Conservation (phyloP, 2,113 vertebrate species). For the Piaya cayana region DNA sequence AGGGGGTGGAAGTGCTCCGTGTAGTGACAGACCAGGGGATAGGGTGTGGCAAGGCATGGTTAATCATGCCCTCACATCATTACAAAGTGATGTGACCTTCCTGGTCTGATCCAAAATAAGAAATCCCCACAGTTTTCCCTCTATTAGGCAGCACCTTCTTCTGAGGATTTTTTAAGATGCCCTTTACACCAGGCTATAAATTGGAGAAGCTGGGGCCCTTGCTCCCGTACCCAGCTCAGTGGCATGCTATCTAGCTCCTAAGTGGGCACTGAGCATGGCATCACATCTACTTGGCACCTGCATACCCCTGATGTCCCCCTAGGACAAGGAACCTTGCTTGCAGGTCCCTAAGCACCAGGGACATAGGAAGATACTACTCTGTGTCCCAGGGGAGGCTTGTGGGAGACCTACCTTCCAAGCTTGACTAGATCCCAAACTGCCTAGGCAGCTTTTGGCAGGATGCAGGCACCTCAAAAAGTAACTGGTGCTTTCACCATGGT, state of each 20-base stretch:
- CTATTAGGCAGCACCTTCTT: neutral
- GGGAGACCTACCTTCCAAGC: neutral
- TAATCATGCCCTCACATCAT: neutral
- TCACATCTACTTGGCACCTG: neutral
- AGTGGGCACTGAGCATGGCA: accelerated
- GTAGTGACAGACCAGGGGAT: neutral
- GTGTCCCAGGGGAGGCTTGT: neutral
- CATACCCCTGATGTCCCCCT: accelerated
- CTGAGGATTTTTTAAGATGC: neutral
- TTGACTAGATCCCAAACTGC: neutral
- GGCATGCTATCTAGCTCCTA: neutral
- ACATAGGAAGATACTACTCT: neutral
- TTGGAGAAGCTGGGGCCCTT: accelerated
- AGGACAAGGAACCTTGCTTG: neutral
- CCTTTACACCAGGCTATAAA: neutral
- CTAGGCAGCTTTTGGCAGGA: neutral
- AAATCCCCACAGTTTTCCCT: neutral
- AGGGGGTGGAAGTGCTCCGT: neutral
- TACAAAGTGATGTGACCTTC: neutral
- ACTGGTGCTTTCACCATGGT: neutral
- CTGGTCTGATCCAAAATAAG: neutral
- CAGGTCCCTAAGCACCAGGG: neutral
- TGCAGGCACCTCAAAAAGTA: neutral
- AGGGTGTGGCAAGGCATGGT: neutral
- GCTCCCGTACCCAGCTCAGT: neutral